These are phyloP conservation scores for Cylindroiulus punctatus DNA, from an alignment of 2,888 invertebrate genomes.

Conservation along the genomic window DNA sequence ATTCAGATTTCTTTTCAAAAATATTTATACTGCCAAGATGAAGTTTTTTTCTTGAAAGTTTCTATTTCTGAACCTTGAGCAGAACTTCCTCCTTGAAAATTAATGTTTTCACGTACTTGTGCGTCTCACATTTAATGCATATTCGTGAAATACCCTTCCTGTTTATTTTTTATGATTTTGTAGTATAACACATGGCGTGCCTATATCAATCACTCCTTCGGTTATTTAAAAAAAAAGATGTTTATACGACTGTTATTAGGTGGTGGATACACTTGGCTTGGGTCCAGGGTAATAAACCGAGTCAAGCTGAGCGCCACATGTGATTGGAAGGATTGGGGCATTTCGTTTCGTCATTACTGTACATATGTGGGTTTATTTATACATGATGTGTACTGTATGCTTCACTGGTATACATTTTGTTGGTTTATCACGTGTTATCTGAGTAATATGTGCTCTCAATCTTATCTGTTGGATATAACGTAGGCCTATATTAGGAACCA, in stretches of 20 bases:
- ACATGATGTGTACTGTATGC: not conserved
- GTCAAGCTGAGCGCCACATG: not conserved
- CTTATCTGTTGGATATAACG: not conserved
- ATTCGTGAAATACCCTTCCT: not conserved
- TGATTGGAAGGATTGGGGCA: not conserved
- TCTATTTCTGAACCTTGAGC: not conserved
- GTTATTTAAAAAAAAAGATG: not conserved
- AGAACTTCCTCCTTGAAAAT: not conserved
- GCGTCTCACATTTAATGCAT: not conserved
- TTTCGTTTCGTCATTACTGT: not conserved
- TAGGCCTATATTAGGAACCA: no score
- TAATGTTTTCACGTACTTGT: not conserved
- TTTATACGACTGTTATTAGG: not conserved
- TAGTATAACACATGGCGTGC: not conserved
- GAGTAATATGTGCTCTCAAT: not conserved
- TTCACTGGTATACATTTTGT: not conserved
- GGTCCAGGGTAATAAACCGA: not conserved
- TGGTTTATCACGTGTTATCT: not conserved
- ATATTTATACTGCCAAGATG: no score
- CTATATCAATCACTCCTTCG: not conserved
- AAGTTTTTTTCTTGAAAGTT: no score
- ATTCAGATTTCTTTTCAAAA: no score
- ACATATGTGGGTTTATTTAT: not conserved
- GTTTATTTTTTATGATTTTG: constrained; percentile 26
- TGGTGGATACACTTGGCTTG: not conserved